Evolutionary conservation across 2,888 invertebrate genomes (phyloP).

Genomic region (Cryptocephalus moraei): DNA sequence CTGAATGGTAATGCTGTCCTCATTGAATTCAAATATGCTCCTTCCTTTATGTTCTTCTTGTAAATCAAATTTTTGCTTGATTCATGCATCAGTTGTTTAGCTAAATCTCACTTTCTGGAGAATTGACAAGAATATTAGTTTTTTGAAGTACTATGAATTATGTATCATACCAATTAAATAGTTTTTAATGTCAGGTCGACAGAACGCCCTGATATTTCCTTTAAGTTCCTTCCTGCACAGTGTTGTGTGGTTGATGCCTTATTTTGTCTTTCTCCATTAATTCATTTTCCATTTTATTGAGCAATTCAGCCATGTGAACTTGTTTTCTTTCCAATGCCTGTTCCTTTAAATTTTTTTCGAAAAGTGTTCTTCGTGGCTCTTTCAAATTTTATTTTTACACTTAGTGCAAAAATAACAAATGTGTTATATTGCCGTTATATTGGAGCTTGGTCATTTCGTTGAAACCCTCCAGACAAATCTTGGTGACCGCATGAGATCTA

Average conservation of each 20-base stretch:
- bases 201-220: slow-evolving; percentile 63
- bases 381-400: too few species aligned
- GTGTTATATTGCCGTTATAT: slow-evolving; percentile 55
- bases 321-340: too few species aligned
- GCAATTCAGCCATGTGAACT: not conserved
- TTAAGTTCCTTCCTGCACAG: slow-evolving; percentile 66
- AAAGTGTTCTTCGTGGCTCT: too few species aligned
- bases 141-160: too few species aligned
- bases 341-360: too few species aligned
- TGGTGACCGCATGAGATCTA: slow-evolving; percentile 24
- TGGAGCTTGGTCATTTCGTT: slow-evolving; percentile 52
- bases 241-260: slow-evolving; percentile 46
- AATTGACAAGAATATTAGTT: too few species aligned
- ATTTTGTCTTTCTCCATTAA: slow-evolving; percentile 35
- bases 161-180: too few species aligned
- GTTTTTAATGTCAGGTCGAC: slow-evolving; percentile 41
- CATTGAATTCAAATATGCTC: too few species aligned
- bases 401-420: too few species aligned
- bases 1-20: slow-evolving; percentile 18
- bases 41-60: slow-evolving; percentile 42
- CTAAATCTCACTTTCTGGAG: not conserved
- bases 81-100: slow-evolving; percentile 65
- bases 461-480: slow-evolving; percentile 37
- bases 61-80: slow-evolving; percentile 47
- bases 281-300: not conserved